Evolutionary conservation across 2,888 invertebrate genomes (phyloP).

Genomic region (Plutella xylostella): DNA sequence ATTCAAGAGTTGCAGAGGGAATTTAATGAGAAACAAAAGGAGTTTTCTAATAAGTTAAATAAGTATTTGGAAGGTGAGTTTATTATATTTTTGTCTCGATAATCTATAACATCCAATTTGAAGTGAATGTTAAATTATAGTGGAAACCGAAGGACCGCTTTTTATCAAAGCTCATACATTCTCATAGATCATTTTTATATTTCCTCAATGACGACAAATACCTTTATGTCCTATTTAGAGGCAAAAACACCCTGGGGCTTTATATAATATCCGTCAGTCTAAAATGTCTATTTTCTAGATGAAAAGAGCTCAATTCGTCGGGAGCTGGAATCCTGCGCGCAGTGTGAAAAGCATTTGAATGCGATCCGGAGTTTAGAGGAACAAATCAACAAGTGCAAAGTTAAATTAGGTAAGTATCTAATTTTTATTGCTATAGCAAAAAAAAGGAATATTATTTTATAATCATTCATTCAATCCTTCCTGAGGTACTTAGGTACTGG

Average conservation of each 20-base stretch:
- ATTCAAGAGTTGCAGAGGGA: constrained; percentile 67
- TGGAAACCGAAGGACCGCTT: too few relatives aligned
- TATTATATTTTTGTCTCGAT: background rate
- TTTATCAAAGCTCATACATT: too few relatives aligned
- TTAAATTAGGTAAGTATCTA: constrained; percentile 42
- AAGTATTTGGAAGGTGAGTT: constrained; percentile 46
- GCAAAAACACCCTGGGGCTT: too few relatives aligned
- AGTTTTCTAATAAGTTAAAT: constrained; percentile 52
- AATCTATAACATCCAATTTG: too few relatives aligned
- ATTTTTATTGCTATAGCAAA: too few relatives aligned
- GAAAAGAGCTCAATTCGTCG: constrained; percentile 53
- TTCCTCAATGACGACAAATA: too few relatives aligned
- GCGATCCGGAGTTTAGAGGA: constrained; percentile 47
- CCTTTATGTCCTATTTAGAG: too few relatives aligned
- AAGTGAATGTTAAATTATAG: background rate
- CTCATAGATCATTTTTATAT: too few relatives aligned
- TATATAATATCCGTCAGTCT: too few relatives aligned
- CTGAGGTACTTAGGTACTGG: too few relatives aligned
- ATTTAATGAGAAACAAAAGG: constrained; percentile 65
- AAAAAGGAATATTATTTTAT: too few relatives aligned
- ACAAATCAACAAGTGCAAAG: constrained; percentile 44
- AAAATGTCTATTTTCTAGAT: constrained; percentile 31
- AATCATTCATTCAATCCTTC: too few relatives aligned
- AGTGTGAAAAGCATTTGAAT: constrained; percentile 50
- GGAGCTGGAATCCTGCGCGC: constrained; percentile 46